phyloP scores from a whole-genome alignment of 2,888 invertebrate species.

The Ptycholaimellus sp. region DNA sequence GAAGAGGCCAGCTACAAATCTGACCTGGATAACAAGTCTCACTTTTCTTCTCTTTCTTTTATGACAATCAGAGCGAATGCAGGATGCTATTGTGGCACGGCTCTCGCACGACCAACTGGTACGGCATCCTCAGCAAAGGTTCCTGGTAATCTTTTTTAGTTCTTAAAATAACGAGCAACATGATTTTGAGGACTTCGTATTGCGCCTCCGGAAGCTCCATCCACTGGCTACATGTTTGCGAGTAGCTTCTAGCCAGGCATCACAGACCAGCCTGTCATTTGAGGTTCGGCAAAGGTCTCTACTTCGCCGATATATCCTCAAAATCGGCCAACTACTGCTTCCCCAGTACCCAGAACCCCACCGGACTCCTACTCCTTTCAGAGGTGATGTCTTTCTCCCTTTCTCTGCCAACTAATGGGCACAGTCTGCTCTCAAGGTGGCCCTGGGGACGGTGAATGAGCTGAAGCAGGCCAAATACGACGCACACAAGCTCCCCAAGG shows the following conservation, averaged over 20 bases:
- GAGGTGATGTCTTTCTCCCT: slow-evolving; percentile 28
- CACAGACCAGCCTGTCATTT: no score
- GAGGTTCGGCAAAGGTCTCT: slow-evolving; percentile 31
- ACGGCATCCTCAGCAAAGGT: slow-evolving; percentile 32
- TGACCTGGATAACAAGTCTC: slow-evolving; percentile 28
- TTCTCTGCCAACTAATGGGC: not conserved
- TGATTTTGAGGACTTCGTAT: slow-evolving; percentile 33
- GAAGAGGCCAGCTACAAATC: slow-evolving; percentile 25
- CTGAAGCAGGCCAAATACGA: slow-evolving; percentile 27
- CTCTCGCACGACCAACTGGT: slow-evolving; percentile 32
- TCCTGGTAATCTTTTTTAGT: no score
- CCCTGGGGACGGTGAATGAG: slow-evolving; percentile 27
- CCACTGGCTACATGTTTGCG: slow-evolving; percentile 33
- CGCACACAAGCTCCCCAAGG: slow-evolving; percentile 27
- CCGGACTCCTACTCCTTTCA: slow-evolving; percentile 29
- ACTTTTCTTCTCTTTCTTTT: not conserved
- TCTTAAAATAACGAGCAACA: no score
- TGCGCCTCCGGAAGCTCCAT: slow-evolving; percentile 34
- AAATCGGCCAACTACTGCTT: slow-evolving; percentile 35
- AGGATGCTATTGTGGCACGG: slow-evolving; percentile 34
- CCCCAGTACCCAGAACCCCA: slow-evolving; percentile 25
- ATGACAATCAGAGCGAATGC: not conserved
- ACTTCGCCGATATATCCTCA: slow-evolving; percentile 34
- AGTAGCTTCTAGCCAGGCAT: no score
- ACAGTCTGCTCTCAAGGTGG: slow-evolving; percentile 10